Base-by-base conservation (phyloP, 1,140 invertebrate species). In the Pogonomyrmex barbatus region DNA sequence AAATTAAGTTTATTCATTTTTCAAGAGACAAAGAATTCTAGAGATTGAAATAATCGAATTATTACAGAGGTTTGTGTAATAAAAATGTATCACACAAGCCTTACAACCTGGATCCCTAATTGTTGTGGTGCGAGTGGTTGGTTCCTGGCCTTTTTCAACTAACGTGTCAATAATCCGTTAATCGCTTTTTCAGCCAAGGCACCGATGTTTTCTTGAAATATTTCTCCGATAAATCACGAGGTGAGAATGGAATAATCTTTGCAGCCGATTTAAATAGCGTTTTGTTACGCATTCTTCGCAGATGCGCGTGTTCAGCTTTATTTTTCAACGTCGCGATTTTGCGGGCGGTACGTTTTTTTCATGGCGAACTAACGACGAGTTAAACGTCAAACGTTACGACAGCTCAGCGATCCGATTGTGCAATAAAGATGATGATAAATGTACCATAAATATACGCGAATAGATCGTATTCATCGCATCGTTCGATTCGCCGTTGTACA, bases 361-460 rank as follows among this genome's bases (percentile, higher is more conserved):
- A 8, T 36, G 8, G 36, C 56, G 79, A 62, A 12, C 30, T 83
- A 73, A 83, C 56, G 68, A 83, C 68, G 54, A 83, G 50, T 75
- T 73, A 83, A 75, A 83, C 68, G 42, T 62, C 30, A 62, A 83
- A 39, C 52, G 30, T 70, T 73, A 79, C 62, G 54, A 39, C 54
- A 50, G 52, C 5, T 12, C 30, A 12, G 50, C 52, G 71, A 87
- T 81, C 17, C 71, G 67, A 9, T 24, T 67, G 68, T 60, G 73
- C 58, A 87, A 78, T 83, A 84, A 71, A 85, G 60, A 54, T 58
- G 33, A 42, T 12, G 65, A 79, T 86, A 81, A 86, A 82, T 67
- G 65, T 63, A 68, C 45, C 82, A 82, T 62, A 86, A 81, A 86
- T 86, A 86, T 56, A 81, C 63, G 17, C 4, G 78, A 86, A 82